Percentiles rank a stretch among this genome's conserved stretches.
Evolutionary conservation across 1,140 invertebrate species (phyloP).

Genomic region (Diuraphis noxia): DNA sequence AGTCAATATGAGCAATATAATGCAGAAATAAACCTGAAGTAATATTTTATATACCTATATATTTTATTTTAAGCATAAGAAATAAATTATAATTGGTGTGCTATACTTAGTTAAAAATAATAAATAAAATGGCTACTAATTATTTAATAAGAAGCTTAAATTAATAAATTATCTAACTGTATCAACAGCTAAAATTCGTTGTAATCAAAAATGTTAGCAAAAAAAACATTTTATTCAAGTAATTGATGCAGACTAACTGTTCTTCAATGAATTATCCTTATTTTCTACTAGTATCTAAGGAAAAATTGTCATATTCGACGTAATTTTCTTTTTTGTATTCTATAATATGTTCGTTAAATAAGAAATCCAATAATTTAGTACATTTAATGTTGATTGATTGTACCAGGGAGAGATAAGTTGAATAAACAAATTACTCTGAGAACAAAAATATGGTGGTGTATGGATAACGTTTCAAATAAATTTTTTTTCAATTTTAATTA

Average conservation of each 20-base stretch:
- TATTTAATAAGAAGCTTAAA: neutral
- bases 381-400: neutral
- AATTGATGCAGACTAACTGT: neutral
- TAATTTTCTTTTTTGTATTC: neutral
- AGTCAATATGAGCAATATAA: neutral
- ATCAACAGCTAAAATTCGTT: neutral
- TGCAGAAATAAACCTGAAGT: neutral
- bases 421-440: neutral
- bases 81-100: too few relatives aligned
- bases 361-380: neutral
- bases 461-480: neutral
- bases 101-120: too few relatives aligned
- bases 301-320: neutral
- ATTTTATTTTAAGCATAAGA: too few relatives aligned
- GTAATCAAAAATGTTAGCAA: neutral
- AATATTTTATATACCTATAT: too few relatives aligned
- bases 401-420: neutral
- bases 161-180: neutral
- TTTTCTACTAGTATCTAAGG: neutral
- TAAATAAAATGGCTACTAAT: neutral
- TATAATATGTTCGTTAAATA: neutral
- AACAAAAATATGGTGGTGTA: neutral
- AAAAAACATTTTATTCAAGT: neutral
- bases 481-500: neutral
- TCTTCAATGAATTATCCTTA: neutral